phyloP scores from a whole-genome alignment of 2,888 invertebrate genomes.

The Thera obeliscata region DNA sequence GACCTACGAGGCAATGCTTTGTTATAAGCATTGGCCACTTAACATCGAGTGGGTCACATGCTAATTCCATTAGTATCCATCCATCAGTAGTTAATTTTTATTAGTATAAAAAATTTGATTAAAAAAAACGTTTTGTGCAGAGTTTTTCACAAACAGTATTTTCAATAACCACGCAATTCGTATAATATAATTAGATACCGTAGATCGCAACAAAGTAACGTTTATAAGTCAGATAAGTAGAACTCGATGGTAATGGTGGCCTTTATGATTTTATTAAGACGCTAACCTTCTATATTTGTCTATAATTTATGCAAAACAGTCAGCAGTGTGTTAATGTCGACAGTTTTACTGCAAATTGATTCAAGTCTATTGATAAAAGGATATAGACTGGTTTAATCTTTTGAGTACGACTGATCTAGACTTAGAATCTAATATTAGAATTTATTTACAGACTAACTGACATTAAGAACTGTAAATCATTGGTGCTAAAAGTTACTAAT shows the following conservation, averaged over 20 bases:
- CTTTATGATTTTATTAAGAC: slow-evolving; percentile 19
- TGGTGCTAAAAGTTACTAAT: no score
- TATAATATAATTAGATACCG: background rate
- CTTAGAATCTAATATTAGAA: background rate
- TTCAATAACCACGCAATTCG: background rate
- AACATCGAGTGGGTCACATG: no score
- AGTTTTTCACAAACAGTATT: no score
- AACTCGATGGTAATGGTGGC: slow-evolving; percentile 9
- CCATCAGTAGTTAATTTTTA: no score
- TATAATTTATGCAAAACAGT: slow-evolving; percentile 13
- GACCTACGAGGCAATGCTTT: no score
- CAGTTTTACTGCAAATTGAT: slow-evolving; percentile 5
- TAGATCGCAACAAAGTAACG: slow-evolving; percentile 9
- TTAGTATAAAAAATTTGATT: no score
- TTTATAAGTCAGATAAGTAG: slow-evolving; percentile 10
- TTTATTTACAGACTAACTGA: no score
- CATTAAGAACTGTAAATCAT: no score
- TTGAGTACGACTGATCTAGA: background rate
- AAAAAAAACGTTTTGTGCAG: no score
- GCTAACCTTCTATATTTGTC: slow-evolving; percentile 16
- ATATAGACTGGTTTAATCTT: slow-evolving; percentile 9
- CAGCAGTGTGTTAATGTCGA: slow-evolving; percentile 19
- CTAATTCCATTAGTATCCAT: no score
- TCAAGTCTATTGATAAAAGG: slow-evolving; percentile 3
- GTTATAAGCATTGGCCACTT: no score